Conservation (phyloP, 2,113 vertebrate genomes). For the Platycercus adscitus region DNA sequence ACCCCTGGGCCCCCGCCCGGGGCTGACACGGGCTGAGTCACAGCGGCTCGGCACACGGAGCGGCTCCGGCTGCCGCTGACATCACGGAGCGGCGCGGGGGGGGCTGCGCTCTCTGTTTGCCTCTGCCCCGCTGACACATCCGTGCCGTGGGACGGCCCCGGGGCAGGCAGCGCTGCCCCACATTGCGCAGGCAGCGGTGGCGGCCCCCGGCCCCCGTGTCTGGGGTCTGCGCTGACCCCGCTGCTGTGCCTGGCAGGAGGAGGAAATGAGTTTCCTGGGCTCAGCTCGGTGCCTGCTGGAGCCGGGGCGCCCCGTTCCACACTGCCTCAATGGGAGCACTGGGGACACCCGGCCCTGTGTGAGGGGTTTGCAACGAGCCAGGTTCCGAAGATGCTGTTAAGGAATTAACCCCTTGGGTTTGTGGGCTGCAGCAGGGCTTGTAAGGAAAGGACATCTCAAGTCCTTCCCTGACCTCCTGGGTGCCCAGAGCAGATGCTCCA, state of each 20-base stretch:
- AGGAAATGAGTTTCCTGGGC: not conserved
- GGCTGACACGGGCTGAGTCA: not conserved
- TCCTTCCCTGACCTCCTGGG: not conserved
- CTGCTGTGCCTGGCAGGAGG: accelerated
- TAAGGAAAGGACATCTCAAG: not conserved
- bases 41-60: accelerated
- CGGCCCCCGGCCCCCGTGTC: accelerated
- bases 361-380: accelerated
- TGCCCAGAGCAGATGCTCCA: not conserved
- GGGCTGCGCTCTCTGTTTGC: not conserved
- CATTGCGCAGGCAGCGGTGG: not conserved
- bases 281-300: not conserved
- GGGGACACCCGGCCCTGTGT: not conserved
- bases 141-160: not conserved
- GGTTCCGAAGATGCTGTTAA: not conserved
- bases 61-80: not conserved
- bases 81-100: not conserved
- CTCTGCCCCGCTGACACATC: slow-evolving; percentile 21
- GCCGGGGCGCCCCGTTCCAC: accelerated
- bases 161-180: not conserved
- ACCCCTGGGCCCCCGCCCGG: not conserved
- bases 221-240: accelerated
- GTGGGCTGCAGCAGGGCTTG: not conserved
- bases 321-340: accelerated
- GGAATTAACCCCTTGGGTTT: not conserved